Evolutionary conservation across 2,797 vertebrate species (phyloP).

Genomic region (Hapalemur alaotrensis): DNA sequence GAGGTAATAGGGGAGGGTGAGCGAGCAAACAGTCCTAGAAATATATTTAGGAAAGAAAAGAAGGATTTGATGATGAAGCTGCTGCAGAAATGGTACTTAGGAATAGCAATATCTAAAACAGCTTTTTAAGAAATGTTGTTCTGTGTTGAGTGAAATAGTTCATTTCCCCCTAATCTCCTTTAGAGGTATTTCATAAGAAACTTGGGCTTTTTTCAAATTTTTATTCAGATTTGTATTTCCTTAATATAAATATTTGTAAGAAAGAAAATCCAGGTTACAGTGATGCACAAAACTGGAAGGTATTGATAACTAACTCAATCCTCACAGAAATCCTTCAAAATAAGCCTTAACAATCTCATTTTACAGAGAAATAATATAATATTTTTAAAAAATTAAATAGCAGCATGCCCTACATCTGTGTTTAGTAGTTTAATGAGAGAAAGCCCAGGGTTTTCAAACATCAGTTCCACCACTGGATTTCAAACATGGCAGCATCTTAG

Average conservation of each 20-base stretch:
- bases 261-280: neutral
- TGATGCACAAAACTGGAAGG: neutral
- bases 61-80: neutral
- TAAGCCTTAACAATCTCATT: neutral
- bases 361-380: neutral
- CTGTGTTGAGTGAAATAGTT: neutral
- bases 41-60: neutral
- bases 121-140: neutral
- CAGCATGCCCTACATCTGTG: neutral
- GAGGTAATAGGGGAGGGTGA: neutral
- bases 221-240: neutral
- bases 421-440: neutral
- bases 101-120: neutral
- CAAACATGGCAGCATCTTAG: neutral
- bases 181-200: neutral
- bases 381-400: neutral
- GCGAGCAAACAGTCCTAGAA: neutral
- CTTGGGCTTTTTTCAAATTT: neutral
- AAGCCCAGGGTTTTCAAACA: neutral
- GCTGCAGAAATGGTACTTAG: neutral
- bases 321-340: neutral
- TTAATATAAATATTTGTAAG: neutral
- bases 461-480: neutral
- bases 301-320: neutral
- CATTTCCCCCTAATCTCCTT: neutral